Evolutionary conservation across 2,797 vertebrate genomes (phyloP), one percentile per base, ranked within the genome.

Genomic region (Chromobotia macracanthus): DNA sequence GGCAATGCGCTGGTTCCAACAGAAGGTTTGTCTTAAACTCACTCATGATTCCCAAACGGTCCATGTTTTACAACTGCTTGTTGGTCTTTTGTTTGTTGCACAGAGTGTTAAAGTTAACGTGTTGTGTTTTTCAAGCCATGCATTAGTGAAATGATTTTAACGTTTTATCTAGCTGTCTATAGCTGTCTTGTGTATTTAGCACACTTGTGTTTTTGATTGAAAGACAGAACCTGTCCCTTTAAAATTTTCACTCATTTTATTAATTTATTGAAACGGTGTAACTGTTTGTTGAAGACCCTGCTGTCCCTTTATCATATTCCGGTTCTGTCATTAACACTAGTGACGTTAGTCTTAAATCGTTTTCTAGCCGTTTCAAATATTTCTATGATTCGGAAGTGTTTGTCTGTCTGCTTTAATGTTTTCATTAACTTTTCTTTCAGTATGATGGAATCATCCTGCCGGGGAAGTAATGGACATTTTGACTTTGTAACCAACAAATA

Each of bases 1-100:
- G 88, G 95, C 98, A 87, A 99, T 99, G 97, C 96, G 97, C 90
- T 99, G 97, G 98, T 99, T 99, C 90, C 97, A 99, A 90, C 97
- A 99, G 84, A 99, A 99, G 94, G 98, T 99, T 85, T 23, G 67
- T 58, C 46, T 50, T 70, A 71, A 76, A 60, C 21, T 0, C 3
- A 0, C 19, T 19, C 16, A 1, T 3, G 8, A 31, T 25, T 69
- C 25, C 4, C 7, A 35, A 58, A 5, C 9, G n/a, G 7, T 55
- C 13, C 2, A 25, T n/a, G 10, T 56, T 60, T 5, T 28, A 13
- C 2, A 25, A 28, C 10, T 28, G 11, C 7, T 18, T 31, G 15
- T 6, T 35, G 13, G 25, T 2, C 58, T 58, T 12, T 3, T 15
- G 31, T 16, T 60, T 60, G 12, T 25, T 31, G 31, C 31, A 2